phyloP scores from a whole-genome alignment of 2,113 vertebrate species.

The Bubalus kerabau region DNA sequence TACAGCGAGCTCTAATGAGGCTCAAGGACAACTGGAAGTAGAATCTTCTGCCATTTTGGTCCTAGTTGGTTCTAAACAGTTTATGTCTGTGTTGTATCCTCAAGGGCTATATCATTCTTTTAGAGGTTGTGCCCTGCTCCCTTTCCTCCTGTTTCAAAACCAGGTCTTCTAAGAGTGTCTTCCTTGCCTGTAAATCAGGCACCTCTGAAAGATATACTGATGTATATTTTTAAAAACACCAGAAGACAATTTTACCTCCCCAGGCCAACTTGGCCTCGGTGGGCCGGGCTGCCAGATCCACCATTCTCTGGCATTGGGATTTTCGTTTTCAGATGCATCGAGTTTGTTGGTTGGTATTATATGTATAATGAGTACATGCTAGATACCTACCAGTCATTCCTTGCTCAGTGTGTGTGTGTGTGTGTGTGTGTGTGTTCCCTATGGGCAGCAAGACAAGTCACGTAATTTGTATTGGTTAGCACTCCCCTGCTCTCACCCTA shows the following conservation, averaged over 20 bases:
- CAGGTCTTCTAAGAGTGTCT: neutral
- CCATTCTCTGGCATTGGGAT: neutral
- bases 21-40: neutral
- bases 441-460: neutral
- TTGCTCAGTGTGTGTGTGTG: neutral
- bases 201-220: neutral
- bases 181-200: neutral
- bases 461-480: neutral
- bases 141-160: neutral
- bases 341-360: neutral
- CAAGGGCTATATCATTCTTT: neutral
- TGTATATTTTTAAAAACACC: neutral
- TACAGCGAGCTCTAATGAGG: neutral
- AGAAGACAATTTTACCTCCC: neutral
- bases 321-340: neutral
- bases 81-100: neutral
- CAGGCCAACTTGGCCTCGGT: neutral
- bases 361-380: neutral
- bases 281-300: rapidly evolving
- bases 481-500: neutral
- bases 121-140: neutral
- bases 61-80: neutral
- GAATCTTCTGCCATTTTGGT: neutral
- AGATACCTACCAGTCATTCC: neutral
- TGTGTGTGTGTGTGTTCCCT: neutral